A percentile compares a stretch with the other conserved stretches of the same genome.
These are phyloP conservation scores for Zaprionus lachaisei DNA, from an alignment of 1,140 invertebrate genomes.

Conservation along the genomic window DNA sequence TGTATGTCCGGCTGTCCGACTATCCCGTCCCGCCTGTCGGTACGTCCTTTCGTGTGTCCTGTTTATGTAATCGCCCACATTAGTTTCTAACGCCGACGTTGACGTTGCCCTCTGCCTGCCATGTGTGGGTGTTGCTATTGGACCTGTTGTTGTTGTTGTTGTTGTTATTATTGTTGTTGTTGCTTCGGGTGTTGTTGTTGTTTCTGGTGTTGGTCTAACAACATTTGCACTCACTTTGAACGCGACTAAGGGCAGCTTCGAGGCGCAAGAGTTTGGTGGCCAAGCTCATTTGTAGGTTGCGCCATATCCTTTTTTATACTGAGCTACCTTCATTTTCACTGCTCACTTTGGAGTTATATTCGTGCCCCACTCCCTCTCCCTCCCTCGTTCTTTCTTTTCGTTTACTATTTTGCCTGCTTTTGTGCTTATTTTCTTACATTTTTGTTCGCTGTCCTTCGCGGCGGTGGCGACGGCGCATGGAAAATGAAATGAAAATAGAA, in stretches of 20 bases:
- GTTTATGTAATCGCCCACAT: conserved; percentile 82
- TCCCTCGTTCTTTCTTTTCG: not conserved
- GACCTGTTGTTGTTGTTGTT: not conserved
- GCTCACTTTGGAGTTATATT: conserved; percentile 14
- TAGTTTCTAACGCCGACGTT: conserved; percentile 60
- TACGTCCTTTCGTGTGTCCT: conserved; percentile 76
- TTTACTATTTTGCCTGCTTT: conserved; percentile 40
- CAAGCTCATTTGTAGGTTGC: conserved; percentile 41
- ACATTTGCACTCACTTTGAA: conserved; percentile 55
- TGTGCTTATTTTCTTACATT: conserved; percentile 20
- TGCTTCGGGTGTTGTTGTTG: conserved; percentile 5
- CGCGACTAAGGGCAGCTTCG: conserved; percentile 10
- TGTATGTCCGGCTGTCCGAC: not conserved
- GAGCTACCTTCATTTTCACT: conserved; percentile 35
- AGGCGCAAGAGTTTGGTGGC: conserved; percentile 9
- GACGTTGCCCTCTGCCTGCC: conserved; percentile 23
- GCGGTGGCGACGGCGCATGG: conserved; percentile 66
- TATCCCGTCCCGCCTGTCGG: conserved; percentile 22
- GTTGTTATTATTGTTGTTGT: not conserved
- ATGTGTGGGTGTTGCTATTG: conserved; percentile 30
- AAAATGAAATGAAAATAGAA: conserved; percentile 83
- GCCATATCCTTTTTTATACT: conserved; percentile 49
- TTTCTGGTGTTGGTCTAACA: conserved; percentile 38
- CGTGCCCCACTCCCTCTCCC: not conserved
- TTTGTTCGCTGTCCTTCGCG: conserved; percentile 44